Percentiles rank a stretch among this genome's conserved stretches.
Evolutionary conservation across 2,888 invertebrate species (phyloP).

Genomic region (Amorpha juglandis): DNA sequence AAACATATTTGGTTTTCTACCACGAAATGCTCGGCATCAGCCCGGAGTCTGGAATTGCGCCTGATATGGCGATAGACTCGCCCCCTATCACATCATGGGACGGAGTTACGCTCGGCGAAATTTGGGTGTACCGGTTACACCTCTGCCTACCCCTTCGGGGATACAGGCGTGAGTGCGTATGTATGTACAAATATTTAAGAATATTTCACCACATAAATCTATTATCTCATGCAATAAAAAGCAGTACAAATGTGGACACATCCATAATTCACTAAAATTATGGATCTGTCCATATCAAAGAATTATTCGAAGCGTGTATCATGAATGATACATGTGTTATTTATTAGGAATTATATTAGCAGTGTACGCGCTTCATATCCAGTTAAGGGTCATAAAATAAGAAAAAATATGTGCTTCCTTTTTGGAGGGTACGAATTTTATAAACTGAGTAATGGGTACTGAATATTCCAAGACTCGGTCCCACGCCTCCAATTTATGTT

Average conservation of each 20-base stretch:
- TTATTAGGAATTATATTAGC: neutral
- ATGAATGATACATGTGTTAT: slow-evolving; percentile 14
- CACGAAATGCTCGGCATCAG: too few species aligned
- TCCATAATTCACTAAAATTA: too few species aligned
- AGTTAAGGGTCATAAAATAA: neutral
- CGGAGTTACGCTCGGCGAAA: too few species aligned
- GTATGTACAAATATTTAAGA: neutral
- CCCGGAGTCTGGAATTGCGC: too few species aligned
- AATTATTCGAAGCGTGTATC: neutral
- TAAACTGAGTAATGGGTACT: neutral
- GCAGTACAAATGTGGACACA: neutral
- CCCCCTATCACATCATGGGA: too few species aligned
- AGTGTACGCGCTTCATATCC: neutral
- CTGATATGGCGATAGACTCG: too few species aligned
- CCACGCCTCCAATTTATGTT: too few species aligned
- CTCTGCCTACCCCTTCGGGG: too few species aligned
- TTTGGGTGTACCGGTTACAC: too few species aligned
- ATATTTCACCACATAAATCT: neutral
- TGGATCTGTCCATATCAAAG: neutral
- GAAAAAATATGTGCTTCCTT: neutral
- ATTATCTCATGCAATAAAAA: neutral
- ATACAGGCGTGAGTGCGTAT: neutral
- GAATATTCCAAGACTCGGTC: neutral
- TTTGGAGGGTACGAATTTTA: neutral
- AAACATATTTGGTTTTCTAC: too few species aligned